Percentiles rank a stretch among this genome's conserved stretches.
phyloP scores from a whole-genome alignment of 2,797 vertebrate genomes.

The Bovichtus variegatus region DNA sequence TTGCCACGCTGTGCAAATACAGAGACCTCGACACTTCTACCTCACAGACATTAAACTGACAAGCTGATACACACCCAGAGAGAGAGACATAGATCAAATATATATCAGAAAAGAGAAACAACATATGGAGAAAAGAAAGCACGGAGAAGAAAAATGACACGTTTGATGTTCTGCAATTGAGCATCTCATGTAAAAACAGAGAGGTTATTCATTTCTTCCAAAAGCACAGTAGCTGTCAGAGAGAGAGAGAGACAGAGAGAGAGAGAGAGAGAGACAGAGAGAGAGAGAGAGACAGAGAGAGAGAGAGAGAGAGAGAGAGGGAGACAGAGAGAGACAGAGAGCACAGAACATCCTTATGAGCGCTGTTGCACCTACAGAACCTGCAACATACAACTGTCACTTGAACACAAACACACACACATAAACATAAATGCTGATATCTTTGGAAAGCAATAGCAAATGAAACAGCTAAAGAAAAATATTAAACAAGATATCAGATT shows the following conservation, averaged over 20 bases:
- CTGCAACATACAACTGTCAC: no score
- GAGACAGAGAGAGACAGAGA: no score
- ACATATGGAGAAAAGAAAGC: constrained; percentile 34
- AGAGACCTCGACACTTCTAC: constrained; percentile 36
- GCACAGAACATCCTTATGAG: no score
- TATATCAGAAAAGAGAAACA: constrained; percentile 37
- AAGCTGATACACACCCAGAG: constrained; percentile 55
- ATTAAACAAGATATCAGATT: not conserved
- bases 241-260: not conserved
- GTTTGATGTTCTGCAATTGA: constrained; percentile 37
- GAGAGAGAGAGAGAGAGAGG: not conserved
- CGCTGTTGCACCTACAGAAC: no score
- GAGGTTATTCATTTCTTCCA: constrained; percentile 22
- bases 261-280: no score
- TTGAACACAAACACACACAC: not conserved
- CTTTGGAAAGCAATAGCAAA: not conserved
- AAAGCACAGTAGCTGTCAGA: constrained; percentile 18
- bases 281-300: no score
- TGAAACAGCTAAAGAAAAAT: not conserved
- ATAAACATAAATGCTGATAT: not conserved
- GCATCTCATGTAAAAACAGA: constrained; percentile 33
- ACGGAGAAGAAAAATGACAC: constrained; percentile 16
- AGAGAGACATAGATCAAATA: constrained; percentile 41
- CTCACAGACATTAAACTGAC: constrained; percentile 62
- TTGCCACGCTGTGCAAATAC: constrained; percentile 29